Base-by-base conservation (phyloP, 2,888 invertebrate genomes). In the Phaonia tiefii region DNA sequence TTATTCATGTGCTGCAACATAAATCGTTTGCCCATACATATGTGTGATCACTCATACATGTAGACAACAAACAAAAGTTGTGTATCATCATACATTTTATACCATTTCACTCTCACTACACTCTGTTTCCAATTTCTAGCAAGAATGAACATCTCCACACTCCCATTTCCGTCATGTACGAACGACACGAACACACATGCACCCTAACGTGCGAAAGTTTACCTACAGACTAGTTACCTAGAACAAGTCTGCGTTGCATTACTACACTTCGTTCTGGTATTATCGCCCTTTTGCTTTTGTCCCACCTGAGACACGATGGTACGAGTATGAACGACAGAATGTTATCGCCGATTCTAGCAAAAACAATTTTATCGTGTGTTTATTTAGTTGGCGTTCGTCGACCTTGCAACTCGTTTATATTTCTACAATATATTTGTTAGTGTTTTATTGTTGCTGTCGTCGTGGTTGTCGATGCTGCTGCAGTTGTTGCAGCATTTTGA, bases 381-480 rank as follows among this genome's bases (percentile, higher is more conserved):
- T 70, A 63, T 82, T 76, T 74, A 78, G 78, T 79, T 82, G 84
- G 86, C 88, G 89, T 89, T 89, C 89, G 89, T 89, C 89, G 89
- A 90, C 89, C 89, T 89, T 90, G 89, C 89, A 89, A 88, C 88
- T 89, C 89, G 88, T 89, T 89, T 87, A 85, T 83, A 80, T 83
- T 83, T 69, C 49, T 71, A 65, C 71, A 75, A 70, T 37, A 72
- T 67, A 75, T 69, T n/a, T 71, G 65, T 44, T 31, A n/a, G 44
- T 46, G n/a, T 13, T 67, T 46, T 49, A 46, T 60, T 69, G 66
- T 31, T 67, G 67, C 3, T 39, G 60, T 11, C 60, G 22, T 20
- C 60, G 42, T 22, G 20, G 51, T 60, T 63, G 42, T 22, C 13
- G 51, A 51, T 63, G 54, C 37, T 73, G 67, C 15, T 69, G 69